Conservation (phyloP, 1,140 invertebrate species). For the Cyclargus thomasi region DNA sequence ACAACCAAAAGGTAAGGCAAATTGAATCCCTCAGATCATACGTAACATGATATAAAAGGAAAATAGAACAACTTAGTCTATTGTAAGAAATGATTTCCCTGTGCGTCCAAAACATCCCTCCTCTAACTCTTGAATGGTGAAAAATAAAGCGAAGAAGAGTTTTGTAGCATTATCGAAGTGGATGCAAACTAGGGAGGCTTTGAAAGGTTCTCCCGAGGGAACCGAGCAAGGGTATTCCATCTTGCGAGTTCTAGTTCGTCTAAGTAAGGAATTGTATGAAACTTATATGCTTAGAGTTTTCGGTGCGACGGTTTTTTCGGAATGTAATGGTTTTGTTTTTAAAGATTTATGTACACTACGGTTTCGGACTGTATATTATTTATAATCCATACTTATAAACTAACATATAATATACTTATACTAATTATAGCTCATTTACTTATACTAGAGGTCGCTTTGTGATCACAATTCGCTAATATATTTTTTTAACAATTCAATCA, state of each 20-base stretch:
- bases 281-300: not conserved
- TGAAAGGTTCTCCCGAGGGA: constrained; percentile 37
- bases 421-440: too few relatives aligned
- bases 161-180: constrained; percentile 41
- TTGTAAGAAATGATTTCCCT: constrained; percentile 33
- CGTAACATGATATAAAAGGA: not conserved
- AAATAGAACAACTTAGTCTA: constrained; percentile 5
- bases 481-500: too few relatives aligned
- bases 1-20: not conserved
- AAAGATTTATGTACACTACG: too few relatives aligned
- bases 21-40: not conserved
- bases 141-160: constrained; percentile 38
- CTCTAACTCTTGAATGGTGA: constrained; percentile 36
- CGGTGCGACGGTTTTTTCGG: not conserved
- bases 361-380: too few relatives aligned
- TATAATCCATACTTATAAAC: too few relatives aligned
- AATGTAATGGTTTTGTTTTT: too few relatives aligned
- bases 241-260: not conserved
- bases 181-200: constrained; percentile 42
- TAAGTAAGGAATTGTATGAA: not conserved
- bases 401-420: too few relatives aligned
- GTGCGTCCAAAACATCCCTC: constrained; percentile 30
- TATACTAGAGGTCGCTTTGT: too few relatives aligned
- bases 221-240: constrained; percentile 32
- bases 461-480: too few relatives aligned